These are phyloP conservation scores for Pollenia labialis DNA, from an alignment of 2,888 invertebrate species.

Conservation along the genomic window DNA sequence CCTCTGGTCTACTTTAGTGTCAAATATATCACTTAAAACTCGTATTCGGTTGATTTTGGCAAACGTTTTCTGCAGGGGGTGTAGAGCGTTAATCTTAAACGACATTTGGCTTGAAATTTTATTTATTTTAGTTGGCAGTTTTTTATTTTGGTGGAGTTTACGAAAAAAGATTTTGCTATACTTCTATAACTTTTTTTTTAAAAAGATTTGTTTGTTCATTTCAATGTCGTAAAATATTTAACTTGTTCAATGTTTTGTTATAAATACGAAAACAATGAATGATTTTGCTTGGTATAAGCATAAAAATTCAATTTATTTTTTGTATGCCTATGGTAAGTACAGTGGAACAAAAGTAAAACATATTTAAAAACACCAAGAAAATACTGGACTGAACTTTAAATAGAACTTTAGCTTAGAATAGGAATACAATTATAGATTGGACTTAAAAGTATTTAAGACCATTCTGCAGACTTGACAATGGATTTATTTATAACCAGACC, in stretches of 20 bases:
- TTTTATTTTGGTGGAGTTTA: slow-evolving; percentile 19
- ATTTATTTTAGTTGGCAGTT: slow-evolving; percentile 31
- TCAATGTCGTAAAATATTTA: not conserved
- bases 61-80: not conserved
- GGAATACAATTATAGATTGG: no score
- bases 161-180: not conserved
- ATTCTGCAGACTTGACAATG: no score
- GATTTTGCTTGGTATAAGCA: slow-evolving; percentile 27
- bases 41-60: slow-evolving; percentile 4
- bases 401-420: no score
- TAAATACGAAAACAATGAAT: slow-evolving; percentile 13
- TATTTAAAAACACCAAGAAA: not conserved
- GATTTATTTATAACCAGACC: no score
- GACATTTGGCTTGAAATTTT: slow-evolving; percentile 54
- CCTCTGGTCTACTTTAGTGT: slow-evolving; percentile 12
- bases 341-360: not conserved
- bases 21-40: slow-evolving; percentile 46
- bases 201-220: slow-evolving; percentile 1
- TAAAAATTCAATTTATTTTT: slow-evolving; percentile 55
- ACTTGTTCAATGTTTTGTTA: slow-evolving; percentile 31
- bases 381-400: no score
- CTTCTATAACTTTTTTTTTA: not conserved
- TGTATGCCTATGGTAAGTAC: not conserved
- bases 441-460: no score
- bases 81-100: slow-evolving; percentile 54